Percentiles rank a stretch among this genome's conserved stretches.
Evolutionary conservation across 2,888 invertebrate species (phyloP).

Genomic region (Rhaphigaster nebulosa): DNA sequence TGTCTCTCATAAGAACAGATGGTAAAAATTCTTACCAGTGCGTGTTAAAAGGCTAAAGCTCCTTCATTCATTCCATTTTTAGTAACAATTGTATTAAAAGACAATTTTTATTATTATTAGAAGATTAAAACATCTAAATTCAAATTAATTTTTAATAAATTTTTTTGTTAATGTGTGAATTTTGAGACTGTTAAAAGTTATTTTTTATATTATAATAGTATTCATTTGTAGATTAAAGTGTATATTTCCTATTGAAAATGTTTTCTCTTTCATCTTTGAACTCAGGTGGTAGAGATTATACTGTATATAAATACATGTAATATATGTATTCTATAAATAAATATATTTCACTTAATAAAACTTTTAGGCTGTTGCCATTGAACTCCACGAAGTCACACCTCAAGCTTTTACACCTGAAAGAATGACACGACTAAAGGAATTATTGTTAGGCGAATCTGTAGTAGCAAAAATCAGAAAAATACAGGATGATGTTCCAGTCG

Average conservation of each 20-base stretch:
- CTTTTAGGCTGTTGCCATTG: conserved; percentile 73
- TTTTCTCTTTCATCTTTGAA: neutral
- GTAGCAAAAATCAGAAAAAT: conserved; percentile 73
- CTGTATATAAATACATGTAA: neutral
- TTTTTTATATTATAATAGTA: too few species aligned
- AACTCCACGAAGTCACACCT: conserved; percentile 74
- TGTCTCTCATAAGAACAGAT: too few species aligned
- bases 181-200: too few species aligned
- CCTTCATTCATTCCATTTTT: too few species aligned
- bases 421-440: conserved; percentile 1
- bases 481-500: conserved; percentile 70
- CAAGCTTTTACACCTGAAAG: conserved; percentile 70
- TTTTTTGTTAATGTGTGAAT: too few species aligned
- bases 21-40: too few species aligned
- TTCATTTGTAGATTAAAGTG: too few species aligned
- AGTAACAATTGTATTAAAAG: too few species aligned
- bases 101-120: too few species aligned
- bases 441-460: conserved; percentile 68
- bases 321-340: neutral
- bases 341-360: neutral
- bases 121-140: too few species aligned
- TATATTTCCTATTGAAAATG: neutral
- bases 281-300: neutral
- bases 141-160: too few species aligned
- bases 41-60: too few species aligned